A percentile compares a stretch with the other conserved stretches of the same genome.
Evolutionary conservation across 1,140 invertebrate species (phyloP).

Genomic region (Propsilocerus akamusi): DNA sequence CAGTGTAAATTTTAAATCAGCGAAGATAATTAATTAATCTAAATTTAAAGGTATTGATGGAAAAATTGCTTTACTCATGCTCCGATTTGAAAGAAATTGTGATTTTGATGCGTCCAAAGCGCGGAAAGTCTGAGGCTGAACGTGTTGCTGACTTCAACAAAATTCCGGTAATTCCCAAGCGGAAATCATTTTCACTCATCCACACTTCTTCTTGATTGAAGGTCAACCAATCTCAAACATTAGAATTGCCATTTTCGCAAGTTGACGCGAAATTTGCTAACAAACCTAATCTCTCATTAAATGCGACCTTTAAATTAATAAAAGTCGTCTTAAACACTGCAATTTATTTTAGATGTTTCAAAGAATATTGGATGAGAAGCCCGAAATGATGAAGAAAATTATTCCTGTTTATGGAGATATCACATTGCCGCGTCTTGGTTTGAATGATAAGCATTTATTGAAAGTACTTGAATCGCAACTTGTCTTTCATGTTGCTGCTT

Average conservation of each 20-base stretch:
- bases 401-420: conserved; percentile 45
- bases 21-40: too few relatives aligned
- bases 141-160: conserved; percentile 30
- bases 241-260: too few relatives aligned
- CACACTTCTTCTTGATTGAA: background rate
- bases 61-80: conserved; percentile 67
- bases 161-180: conserved; percentile 12
- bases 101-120: conserved; percentile 55
- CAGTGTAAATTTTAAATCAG: too few relatives aligned
- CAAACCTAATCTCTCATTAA: too few relatives aligned
- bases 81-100: conserved; percentile 53
- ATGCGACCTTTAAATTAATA: too few relatives aligned
- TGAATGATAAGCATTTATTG: conserved; percentile 30
- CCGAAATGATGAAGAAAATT: conserved; percentile 36
- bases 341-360: conserved; percentile 32
- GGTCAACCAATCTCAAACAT: too few relatives aligned
- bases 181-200: background rate
- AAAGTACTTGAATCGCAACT: conserved; percentile 30
- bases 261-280: too few relatives aligned
- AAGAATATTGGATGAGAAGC: conserved; percentile 24
- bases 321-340: too few relatives aligned
- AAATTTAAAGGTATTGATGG: conserved; percentile 70
- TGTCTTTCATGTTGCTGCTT: conserved; percentile 73
- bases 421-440: conserved; percentile 37
- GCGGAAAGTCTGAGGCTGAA: conserved; percentile 35